Conservation (phyloP, 2,113 vertebrate species). For the Heterotis niloticus region DNA sequence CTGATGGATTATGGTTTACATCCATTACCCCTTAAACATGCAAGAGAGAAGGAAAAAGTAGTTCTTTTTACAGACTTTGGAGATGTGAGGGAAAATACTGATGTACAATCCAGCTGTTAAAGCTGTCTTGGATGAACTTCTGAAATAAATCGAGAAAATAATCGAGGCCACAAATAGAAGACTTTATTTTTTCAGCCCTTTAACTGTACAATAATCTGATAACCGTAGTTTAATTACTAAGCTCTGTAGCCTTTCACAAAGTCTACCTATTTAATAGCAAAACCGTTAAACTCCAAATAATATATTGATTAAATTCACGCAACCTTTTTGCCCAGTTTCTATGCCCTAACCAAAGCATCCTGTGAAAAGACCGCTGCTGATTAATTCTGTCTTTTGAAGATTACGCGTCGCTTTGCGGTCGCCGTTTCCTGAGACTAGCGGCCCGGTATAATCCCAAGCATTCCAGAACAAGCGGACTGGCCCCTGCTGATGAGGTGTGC, state of each 20-base stretch:
- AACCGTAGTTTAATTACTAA: not conserved
- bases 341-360: not conserved
- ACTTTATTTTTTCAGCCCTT: no score
- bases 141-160: no score
- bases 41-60: no score
- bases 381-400: not conserved
- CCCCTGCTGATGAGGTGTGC: not conserved
- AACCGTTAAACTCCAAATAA: not conserved
- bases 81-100: no score
- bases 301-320: not conserved
- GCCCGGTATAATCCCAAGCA: not conserved
- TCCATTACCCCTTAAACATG: not conserved
- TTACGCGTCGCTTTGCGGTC: not conserved
- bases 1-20: not conserved
- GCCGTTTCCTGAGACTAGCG: not conserved
- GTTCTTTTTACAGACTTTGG: not conserved
- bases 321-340: not conserved
- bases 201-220: no score
- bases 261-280: not conserved
- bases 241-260: no score
- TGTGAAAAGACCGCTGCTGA: not conserved
- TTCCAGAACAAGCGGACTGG: not conserved
- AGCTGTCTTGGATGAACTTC: no score
- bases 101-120: no score
- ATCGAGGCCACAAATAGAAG: no score